These are phyloP conservation scores for Rhadinocentrus ornatus DNA, from an alignment of 2,797 vertebrate species.

Conservation along the genomic window DNA sequence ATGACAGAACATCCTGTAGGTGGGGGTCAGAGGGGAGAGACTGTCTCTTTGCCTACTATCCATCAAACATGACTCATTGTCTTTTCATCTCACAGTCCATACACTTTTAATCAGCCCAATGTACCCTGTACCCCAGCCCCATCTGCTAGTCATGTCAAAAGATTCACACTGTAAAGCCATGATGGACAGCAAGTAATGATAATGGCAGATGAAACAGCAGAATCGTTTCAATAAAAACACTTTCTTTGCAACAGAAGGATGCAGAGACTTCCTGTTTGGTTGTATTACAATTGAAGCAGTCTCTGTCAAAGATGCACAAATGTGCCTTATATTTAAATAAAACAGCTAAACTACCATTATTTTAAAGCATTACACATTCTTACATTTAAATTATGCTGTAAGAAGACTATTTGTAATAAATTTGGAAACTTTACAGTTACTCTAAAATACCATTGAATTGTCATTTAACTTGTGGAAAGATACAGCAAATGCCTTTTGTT, in stretches of 20 bases:
- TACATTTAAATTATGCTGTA: background rate
- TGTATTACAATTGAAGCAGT: slow-evolving; percentile 23
- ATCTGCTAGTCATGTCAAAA: slow-evolving; percentile 58
- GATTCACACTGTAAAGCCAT: slow-evolving; percentile 56
- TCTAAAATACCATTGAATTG: background rate
- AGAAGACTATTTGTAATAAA: background rate
- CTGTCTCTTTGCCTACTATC: slow-evolving; percentile 41
- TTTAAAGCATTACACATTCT: background rate
- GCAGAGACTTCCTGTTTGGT: slow-evolving; percentile 9
- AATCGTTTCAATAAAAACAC: slow-evolving; percentile 41
- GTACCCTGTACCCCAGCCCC: slow-evolving; percentile 39
- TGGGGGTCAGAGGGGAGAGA: slow-evolving; percentile 46
- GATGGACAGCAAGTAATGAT: slow-evolving; percentile 64
- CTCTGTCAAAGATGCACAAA: slow-evolving; percentile 31
- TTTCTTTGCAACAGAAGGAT: slow-evolving; percentile 22
- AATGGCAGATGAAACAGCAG: slow-evolving; percentile 66
- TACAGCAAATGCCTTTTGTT: background rate
- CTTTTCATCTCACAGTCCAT: slow-evolving; percentile 42
- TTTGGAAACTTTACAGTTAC: background rate
- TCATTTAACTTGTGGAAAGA: background rate
- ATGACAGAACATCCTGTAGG: slow-evolving; percentile 58
- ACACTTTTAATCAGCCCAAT: slow-evolving; percentile 65
- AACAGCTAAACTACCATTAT: slow-evolving; percentile 21
- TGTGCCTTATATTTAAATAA: slow-evolving; percentile 27
- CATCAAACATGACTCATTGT: slow-evolving; percentile 57